These are phyloP conservation scores for Enoplosus armatus DNA, from an alignment of 2,797 vertebrate species.

Conservation along the genomic window DNA sequence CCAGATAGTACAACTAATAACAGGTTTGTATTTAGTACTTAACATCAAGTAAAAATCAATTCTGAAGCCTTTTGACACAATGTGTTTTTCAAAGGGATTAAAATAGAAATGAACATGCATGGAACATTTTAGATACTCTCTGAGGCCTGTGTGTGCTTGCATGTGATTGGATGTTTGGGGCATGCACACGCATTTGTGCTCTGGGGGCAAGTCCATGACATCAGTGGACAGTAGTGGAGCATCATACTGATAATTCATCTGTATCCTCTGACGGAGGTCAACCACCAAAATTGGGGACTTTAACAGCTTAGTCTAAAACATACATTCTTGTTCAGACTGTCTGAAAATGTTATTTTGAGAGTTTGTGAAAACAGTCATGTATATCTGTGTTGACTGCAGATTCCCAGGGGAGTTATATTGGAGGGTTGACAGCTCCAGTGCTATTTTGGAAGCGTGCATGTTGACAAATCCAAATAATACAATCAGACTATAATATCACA, in stretches of 20 bases:
- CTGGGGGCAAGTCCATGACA: neutral
- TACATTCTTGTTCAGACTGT: conserved; percentile 2
- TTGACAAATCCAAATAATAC: conserved; percentile 38
- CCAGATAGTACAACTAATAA: neutral
- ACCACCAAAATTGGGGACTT: neutral
- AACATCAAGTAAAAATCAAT: neutral
- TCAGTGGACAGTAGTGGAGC: neutral
- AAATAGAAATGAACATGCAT: neutral
- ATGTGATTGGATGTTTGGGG: neutral
- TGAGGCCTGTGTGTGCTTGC: neutral
- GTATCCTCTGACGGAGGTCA: neutral
- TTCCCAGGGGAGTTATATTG: conserved; percentile 9
- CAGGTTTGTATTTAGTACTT: neutral
- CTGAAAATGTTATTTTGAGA: conserved; percentile 42
- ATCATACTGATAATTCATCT: neutral
- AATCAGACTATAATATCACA: conserved; percentile 8
- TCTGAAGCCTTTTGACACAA: neutral
- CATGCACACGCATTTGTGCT: neutral
- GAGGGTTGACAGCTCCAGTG: conserved; percentile 31
- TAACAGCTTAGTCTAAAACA: conserved; percentile 11
- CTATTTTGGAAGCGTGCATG: conserved; percentile 25
- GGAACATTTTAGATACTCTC: neutral
- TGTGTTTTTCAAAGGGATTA: neutral
- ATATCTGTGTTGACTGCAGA: conserved; percentile 37
- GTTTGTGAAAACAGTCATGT: conserved; percentile 26